Evolutionary conservation across 2,888 invertebrate genomes (phyloP).

Genomic region (Hydropsyche betteni): DNA sequence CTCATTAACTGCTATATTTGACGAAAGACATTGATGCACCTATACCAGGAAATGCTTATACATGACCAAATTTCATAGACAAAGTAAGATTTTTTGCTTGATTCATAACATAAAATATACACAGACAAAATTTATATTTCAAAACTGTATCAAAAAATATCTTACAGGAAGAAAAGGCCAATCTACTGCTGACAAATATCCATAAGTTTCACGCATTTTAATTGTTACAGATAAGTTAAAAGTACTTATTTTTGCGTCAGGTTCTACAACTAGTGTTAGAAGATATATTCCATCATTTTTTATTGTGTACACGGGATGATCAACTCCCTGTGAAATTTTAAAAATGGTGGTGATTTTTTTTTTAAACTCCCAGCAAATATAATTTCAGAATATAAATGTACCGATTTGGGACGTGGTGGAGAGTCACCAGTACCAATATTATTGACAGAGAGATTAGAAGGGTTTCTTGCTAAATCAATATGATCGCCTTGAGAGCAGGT

Average conservation of each 20-base stretch:
- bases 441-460: slow-evolving; percentile 22
- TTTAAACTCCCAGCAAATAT: neutral
- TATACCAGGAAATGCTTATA: no score
- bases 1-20: no score
- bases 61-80: no score
- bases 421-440: slow-evolving; percentile 25
- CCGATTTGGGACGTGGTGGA: slow-evolving; percentile 20
- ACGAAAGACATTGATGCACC: no score
- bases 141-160: slow-evolving; percentile 47
- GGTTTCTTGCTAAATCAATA: slow-evolving; percentile 40
- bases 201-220: slow-evolving; percentile 79
- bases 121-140: neutral
- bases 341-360: neutral
- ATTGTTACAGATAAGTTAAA: slow-evolving; percentile 72
- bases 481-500: slow-evolving; percentile 44
- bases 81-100: no score
- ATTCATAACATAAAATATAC: neutral
- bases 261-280: slow-evolving; percentile 65
- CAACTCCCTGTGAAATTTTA: slow-evolving; percentile 40
- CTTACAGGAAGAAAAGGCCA: slow-evolving; percentile 86
- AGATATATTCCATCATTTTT: slow-evolving; percentile 78
- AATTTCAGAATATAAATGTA: slow-evolving; percentile 7
- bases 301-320: slow-evolving; percentile 66
- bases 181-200: slow-evolving; percentile 88
- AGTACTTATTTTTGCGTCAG: slow-evolving; percentile 57